Evolutionary conservation across 2,888 invertebrate species (phyloP).

Genomic region (Drosophila longiperda): DNA sequence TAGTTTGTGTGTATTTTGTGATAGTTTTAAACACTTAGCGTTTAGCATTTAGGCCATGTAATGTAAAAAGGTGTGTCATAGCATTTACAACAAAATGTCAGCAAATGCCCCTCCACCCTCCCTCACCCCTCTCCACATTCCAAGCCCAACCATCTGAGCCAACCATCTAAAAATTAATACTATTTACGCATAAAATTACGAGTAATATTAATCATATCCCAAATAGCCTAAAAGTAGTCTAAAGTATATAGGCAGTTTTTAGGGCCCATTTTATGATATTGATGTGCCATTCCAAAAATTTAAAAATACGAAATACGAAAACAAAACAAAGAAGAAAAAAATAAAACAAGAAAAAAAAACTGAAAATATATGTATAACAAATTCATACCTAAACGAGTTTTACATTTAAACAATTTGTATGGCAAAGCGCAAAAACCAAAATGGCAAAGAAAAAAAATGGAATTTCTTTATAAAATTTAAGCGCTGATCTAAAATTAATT

Average conservation of each 20-base stretch:
- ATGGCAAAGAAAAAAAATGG: conserved; percentile 40
- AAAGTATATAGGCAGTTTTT: conserved; percentile 55
- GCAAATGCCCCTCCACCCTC: conserved; percentile 27
- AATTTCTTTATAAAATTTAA: conserved; percentile 48
- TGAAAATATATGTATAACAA: conserved; percentile 43
- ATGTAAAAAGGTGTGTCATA: conserved; percentile 83
- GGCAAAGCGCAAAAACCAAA: conserved; percentile 62
- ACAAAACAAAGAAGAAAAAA: conserved; percentile 14
- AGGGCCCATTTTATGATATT: conserved; percentile 72
- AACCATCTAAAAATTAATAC: conserved; percentile 17
- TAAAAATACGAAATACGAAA: conserved; percentile 15
- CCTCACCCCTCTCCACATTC: too few species aligned
- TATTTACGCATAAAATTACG: conserved; percentile 47
- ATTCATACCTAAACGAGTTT: conserved; percentile 44
- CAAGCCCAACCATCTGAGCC: background rate
- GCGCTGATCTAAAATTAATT: conserved; percentile 61
- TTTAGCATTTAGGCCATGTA: conserved; percentile 76
- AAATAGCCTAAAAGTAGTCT: conserved; percentile 78
- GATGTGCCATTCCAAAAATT: conserved; percentile 82
- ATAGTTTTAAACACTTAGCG: conserved; percentile 70
- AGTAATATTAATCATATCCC: conserved; percentile 71
- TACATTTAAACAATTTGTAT: conserved; percentile 48
- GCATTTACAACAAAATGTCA: conserved; percentile 69
- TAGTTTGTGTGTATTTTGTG: conserved; percentile 66
- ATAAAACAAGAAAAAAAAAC: conserved; percentile 25